A percentile compares a stretch with the other conserved stretches of the same genome.
Conservation (phyloP, 2,888 invertebrate genomes). For the Megalurothrips usitatus region DNA sequence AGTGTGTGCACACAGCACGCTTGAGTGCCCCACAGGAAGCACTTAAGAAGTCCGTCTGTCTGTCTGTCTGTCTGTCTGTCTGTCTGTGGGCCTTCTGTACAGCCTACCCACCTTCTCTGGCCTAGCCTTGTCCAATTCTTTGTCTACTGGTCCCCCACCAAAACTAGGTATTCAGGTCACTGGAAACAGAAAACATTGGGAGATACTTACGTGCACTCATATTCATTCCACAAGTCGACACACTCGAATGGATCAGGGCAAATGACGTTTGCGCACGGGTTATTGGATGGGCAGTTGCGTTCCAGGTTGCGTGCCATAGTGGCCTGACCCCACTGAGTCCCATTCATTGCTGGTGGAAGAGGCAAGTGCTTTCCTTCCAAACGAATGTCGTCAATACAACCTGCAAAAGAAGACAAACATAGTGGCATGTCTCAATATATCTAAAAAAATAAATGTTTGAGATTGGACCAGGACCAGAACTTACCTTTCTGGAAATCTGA, state of each 20-base stretch:
- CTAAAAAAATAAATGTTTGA: constrained; percentile 8
- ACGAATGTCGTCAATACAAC: constrained; percentile 77
- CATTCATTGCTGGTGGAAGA: constrained; percentile 89
- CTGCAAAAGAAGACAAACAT: constrained; percentile 45
- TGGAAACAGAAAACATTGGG: background rate
- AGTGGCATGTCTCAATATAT: background rate
- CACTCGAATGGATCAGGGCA: constrained; percentile 92
- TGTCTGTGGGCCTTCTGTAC: background rate
- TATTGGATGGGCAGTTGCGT: constrained; percentile 88
- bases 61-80: background rate
- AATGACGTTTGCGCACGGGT: constrained; percentile 90
- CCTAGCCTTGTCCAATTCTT: background rate
- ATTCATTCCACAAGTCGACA: constrained; percentile 95
- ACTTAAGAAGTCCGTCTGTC: constrained; percentile 12
- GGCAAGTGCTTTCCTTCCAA: constrained; percentile 93
- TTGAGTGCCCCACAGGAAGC: constrained; percentile 12
- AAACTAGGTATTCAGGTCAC: no score
- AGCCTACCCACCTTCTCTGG: background rate
- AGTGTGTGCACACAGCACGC: constrained; percentile 17
- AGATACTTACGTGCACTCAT: constrained; percentile 92
- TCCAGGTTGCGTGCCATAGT: constrained; percentile 90
- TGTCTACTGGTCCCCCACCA: background rate
- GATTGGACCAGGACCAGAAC: constrained; percentile 11
- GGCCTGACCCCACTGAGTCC: constrained; percentile 92
- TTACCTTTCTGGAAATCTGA: constrained; percentile 90